Evolutionary conservation across 2,888 invertebrate species (phyloP).

Genomic region (Latheticus oryzae): DNA sequence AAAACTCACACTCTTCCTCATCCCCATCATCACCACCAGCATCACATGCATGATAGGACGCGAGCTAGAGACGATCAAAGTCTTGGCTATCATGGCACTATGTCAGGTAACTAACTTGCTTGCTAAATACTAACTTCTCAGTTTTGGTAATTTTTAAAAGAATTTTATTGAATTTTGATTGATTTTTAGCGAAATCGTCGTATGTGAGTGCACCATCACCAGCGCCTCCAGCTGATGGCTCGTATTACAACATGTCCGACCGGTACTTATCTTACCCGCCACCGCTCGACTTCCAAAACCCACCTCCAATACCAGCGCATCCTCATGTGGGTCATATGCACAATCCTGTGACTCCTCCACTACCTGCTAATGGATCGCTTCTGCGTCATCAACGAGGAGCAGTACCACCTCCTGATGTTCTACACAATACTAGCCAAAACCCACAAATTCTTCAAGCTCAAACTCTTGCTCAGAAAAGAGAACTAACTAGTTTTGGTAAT

Average conservation of each 20-base stretch:
- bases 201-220: slow-evolving; percentile 77
- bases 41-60: slow-evolving; percentile 62
- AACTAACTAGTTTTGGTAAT: slow-evolving; percentile 64
- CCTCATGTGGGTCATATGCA: slow-evolving; percentile 67
- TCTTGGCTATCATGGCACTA: slow-evolving; percentile 63
- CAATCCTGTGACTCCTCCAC: slow-evolving; percentile 61
- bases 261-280: slow-evolving; percentile 86
- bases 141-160: no score
- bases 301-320: slow-evolving; percentile 59
- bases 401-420: slow-evolving; percentile 64
- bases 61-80: slow-evolving; percentile 65
- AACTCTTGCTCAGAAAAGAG: slow-evolving; percentile 63
- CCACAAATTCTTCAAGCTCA: slow-evolving; percentile 65
- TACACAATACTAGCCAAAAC: slow-evolving; percentile 65
- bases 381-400: slow-evolving; percentile 59
- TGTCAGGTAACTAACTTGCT: slow-evolving; percentile 60
- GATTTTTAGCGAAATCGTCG: slow-evolving; percentile 70
- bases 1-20: slow-evolving; percentile 66
- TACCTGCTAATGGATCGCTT: slow-evolving; percentile 64
- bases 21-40: slow-evolving; percentile 65
- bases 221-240: slow-evolving; percentile 81
- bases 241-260: slow-evolving; percentile 85
- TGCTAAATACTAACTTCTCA: slow-evolving; percentile 15
- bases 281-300: slow-evolving; percentile 73
- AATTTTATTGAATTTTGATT: no score